A percentile compares a stretch with the other conserved stretches of the same genome.
phyloP scores from a whole-genome alignment of 2,113 vertebrate species.

The Myiopsitta monachus region DNA sequence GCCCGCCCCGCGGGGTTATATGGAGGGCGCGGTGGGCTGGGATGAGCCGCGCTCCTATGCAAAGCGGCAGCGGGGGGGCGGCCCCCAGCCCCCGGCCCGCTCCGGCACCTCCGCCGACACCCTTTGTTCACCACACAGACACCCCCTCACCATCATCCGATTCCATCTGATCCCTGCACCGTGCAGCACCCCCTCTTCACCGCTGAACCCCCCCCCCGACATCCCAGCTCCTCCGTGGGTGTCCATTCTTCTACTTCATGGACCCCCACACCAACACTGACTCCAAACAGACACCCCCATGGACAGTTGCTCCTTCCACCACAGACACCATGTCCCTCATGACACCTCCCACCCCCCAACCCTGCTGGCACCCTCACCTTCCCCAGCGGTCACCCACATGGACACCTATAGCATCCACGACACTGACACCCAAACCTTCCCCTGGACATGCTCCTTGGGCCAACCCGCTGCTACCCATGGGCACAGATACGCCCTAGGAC shows the following conservation, averaged over 20 bases:
- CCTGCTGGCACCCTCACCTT: neutral
- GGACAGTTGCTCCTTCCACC: neutral
- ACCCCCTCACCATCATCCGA: neutral
- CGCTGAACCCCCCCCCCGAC: neutral
- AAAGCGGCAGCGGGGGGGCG: neutral
- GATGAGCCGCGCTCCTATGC: neutral
- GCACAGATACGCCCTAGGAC: fast-evolving
- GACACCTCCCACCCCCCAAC: neutral
- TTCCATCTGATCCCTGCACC: neutral
- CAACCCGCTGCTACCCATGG: neutral
- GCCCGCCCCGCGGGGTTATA: neutral
- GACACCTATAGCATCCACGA: neutral
- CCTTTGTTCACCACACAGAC: neutral
- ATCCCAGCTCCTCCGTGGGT: neutral
- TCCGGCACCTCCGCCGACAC: neutral
- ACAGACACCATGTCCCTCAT: neutral
- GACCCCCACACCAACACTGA: neutral
- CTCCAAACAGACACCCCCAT: neutral
- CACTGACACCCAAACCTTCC: neutral
- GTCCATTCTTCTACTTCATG: neutral
- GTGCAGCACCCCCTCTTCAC: neutral
- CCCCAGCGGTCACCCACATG: neutral
- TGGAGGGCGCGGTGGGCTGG: neutral
- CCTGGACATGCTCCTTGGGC: neutral
- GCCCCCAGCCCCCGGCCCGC: neutral